phyloP scores from a whole-genome alignment of 1,140 invertebrate species.

The Drosophila serrata region DNA sequence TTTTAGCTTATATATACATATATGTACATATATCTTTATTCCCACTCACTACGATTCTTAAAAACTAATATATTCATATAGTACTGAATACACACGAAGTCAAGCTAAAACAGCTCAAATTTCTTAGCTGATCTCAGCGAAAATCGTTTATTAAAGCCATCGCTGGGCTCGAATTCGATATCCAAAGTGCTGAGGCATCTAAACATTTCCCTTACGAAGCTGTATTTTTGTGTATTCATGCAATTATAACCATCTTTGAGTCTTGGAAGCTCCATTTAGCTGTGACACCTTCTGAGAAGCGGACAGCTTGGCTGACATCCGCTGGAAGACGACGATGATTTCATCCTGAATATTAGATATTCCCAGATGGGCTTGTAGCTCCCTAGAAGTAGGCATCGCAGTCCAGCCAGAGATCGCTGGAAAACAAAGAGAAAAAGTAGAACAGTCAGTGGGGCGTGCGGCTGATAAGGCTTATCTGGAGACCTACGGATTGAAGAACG shows the following conservation, averaged over 20 bases:
- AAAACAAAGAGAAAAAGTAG: slow-evolving; percentile 23
- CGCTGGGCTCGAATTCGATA: slow-evolving; percentile 3
- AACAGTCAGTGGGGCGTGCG: slow-evolving; percentile 1
- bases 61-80: background rate
- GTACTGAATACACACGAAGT: background rate
- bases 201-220: slow-evolving; percentile 1
- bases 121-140: slow-evolving; percentile 19
- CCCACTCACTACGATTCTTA: background rate
- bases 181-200: slow-evolving; percentile 19
- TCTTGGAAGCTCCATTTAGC: background rate
- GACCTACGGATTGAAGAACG: slow-evolving; percentile 66
- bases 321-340: background rate
- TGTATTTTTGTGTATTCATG: slow-evolving; percentile 1
- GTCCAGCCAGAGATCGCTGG: slow-evolving; percentile 57
- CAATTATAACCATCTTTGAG: background rate
- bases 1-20: background rate
- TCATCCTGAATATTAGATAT: slow-evolving; percentile 14
- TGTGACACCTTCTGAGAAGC: background rate
- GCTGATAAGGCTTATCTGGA: background rate
- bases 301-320: slow-evolving; percentile 16
- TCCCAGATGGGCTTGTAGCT: background rate
- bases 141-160: background rate
- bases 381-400: slow-evolving; percentile 21
- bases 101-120: background rate
- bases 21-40: background rate